Percentiles rank a stretch among this genome's conserved stretches.
Evolutionary conservation across 2,888 invertebrate species (phyloP).

Genomic region (Tromatobia lineatoria): DNA sequence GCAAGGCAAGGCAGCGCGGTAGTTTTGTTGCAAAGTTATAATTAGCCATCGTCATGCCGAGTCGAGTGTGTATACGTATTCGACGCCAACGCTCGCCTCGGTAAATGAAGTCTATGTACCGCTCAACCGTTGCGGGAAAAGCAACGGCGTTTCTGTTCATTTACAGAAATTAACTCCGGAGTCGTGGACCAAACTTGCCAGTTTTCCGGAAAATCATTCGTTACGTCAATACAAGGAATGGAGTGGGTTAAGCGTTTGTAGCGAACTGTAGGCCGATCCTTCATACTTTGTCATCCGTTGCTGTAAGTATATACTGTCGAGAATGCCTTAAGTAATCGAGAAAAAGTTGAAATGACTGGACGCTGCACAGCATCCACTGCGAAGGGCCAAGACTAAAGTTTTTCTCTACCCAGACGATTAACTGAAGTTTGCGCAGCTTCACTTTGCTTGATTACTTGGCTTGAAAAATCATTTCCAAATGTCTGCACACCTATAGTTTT

Average conservation of each 20-base stretch:
- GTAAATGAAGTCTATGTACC: constrained; percentile 42
- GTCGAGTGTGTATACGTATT: constrained; percentile 46
- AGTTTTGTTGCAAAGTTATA: constrained; percentile 79
- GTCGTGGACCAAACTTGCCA: background rate
- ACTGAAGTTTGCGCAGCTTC: background rate
- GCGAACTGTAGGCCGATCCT: background rate
- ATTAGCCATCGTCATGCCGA: constrained; percentile 76
- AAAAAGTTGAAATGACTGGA: background rate
- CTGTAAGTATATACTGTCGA: background rate
- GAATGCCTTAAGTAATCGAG: constrained; percentile 1
- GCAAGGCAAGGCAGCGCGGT: constrained; percentile 70
- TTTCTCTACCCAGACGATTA: too few species aligned
- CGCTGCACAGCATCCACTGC: background rate
- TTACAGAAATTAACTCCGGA: background rate
- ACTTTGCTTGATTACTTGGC: constrained; percentile 13
- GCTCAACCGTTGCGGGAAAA: constrained; percentile 10
- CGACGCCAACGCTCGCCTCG: constrained; percentile 27
- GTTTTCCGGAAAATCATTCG: background rate
- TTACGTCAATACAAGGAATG: background rate
- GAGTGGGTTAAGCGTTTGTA: background rate
- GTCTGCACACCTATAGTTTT: background rate
- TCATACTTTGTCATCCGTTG: background rate
- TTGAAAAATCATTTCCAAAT: background rate
- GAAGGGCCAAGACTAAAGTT: background rate
- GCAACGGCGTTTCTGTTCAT: constrained; percentile 13